phyloP scores from a whole-genome alignment of 2,888 invertebrate species.

The Ichneumon xanthorius region DNA sequence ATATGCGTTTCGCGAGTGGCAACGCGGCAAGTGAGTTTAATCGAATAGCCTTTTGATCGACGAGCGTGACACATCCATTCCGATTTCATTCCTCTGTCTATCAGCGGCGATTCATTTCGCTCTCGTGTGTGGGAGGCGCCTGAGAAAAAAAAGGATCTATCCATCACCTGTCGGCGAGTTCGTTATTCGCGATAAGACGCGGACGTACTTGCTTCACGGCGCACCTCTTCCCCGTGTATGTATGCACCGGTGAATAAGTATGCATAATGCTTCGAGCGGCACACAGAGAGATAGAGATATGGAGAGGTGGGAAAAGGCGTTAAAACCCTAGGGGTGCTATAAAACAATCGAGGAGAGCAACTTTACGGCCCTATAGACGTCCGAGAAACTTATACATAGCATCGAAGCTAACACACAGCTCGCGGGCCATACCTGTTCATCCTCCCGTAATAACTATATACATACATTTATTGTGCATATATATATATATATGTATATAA shows the following conservation, averaged over 20 bases:
- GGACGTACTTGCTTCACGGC: background rate
- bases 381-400: conserved; percentile 28
- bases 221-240: conserved; percentile 2
- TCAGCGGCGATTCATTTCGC: conserved; percentile 3
- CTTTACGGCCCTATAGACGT: conserved; percentile 63
- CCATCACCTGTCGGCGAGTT: conserved; percentile 22
- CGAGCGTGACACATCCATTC: conserved; percentile 11
- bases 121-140: background rate
- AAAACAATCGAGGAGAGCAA: conserved; percentile 75
- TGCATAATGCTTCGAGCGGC: conserved; percentile 44
- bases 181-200: conserved; percentile 32
- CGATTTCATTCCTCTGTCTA: conserved; percentile 20
- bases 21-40: conserved; percentile 9
- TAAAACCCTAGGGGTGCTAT: conserved; percentile 71
- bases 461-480: background rate
- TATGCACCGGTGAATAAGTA: conserved; percentile 24
- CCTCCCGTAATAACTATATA: conserved; percentile 10
- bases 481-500: background rate
- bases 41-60: conserved; percentile 4
- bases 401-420: background rate
- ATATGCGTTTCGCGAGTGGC: background rate
- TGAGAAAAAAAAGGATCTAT: background rate
- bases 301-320: conserved; percentile 51
- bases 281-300: background rate
- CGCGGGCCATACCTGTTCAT: conserved; percentile 28